These are phyloP conservation scores for Cyprinodon diabolis DNA, from an alignment of 2,797 vertebrate genomes.

Conservation along the genomic window DNA sequence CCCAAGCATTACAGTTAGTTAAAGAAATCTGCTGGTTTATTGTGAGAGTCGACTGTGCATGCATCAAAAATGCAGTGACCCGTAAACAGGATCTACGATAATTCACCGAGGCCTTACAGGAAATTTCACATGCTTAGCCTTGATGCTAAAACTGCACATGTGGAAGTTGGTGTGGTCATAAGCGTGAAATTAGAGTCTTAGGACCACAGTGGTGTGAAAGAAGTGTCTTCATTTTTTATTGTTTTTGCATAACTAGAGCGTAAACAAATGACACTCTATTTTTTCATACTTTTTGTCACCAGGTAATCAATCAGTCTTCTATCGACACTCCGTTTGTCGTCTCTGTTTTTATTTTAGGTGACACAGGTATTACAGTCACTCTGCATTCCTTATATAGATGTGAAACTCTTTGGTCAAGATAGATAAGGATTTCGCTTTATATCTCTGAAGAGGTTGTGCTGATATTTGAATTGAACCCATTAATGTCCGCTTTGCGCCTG, in stretches of 20 bases:
- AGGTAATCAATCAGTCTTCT: background rate
- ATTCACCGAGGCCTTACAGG: constrained; percentile 9
- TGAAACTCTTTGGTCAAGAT: background rate
- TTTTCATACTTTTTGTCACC: background rate
- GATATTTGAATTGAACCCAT: background rate
- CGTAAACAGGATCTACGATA: background rate
- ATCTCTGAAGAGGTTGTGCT: background rate
- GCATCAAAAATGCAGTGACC: background rate
- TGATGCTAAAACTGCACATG: constrained; percentile 6
- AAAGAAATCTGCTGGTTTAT: background rate
- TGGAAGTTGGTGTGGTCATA: constrained; percentile 31
- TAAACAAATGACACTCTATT: background rate
- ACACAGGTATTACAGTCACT: background rate
- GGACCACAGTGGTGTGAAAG: constrained; percentile 18
- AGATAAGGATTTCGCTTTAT: background rate
- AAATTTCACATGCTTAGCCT: constrained; percentile 11
- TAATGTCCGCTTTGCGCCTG: background rate
- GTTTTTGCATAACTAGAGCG: background rate
- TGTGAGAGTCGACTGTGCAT: background rate
- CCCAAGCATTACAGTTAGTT: background rate
- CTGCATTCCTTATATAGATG: background rate
- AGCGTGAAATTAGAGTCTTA: constrained; percentile 22
- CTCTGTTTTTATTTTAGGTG: background rate
- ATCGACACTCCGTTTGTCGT: background rate
- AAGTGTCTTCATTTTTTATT: background rate